These are phyloP conservation scores for Lycaon pictus DNA, from an alignment of 2,113 vertebrate genomes.

Conservation along the genomic window DNA sequence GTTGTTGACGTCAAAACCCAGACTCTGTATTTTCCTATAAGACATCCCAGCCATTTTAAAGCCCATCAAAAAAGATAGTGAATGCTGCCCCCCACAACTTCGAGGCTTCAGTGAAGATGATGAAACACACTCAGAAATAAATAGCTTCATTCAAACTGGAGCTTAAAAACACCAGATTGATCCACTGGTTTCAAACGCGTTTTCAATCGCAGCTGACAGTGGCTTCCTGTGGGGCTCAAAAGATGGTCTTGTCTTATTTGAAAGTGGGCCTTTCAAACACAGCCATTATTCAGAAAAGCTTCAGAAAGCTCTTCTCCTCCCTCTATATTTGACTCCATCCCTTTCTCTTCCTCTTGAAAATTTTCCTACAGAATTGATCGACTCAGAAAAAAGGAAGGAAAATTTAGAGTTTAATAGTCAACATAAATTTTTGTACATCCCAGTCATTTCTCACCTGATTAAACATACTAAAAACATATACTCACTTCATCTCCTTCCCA, in stretches of 20 bases:
- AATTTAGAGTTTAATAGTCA: conserved; percentile 44
- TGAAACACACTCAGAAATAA: conserved; percentile 77
- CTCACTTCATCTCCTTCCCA: background rate
- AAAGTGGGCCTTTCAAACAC: conserved; percentile 76
- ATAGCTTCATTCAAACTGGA: conserved; percentile 82
- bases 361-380: conserved; percentile 76
- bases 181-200: conserved; percentile 75
- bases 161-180: conserved; percentile 80
- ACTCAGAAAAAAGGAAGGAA: conserved; percentile 69
- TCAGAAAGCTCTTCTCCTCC: conserved; percentile 61
- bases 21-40: background rate
- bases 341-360: conserved; percentile 67
- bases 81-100: conserved; percentile 43
- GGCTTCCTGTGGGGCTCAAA: conserved; percentile 81
- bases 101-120: conserved; percentile 45
- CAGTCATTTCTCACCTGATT: conserved; percentile 13
- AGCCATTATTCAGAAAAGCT: conserved; percentile 57
- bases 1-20: conserved; percentile 61
- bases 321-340: background rate
- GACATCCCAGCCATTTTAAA: background rate
- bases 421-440: conserved; percentile 27
- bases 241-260: conserved; percentile 83
- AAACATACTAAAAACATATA: conserved; percentile 30
- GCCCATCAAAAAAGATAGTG: background rate
- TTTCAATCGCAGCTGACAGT: conserved; percentile 72